Evolutionary conservation across 2,113 vertebrate species (phyloP).

Genomic region (Melanotaenia duboulayi): DNA sequence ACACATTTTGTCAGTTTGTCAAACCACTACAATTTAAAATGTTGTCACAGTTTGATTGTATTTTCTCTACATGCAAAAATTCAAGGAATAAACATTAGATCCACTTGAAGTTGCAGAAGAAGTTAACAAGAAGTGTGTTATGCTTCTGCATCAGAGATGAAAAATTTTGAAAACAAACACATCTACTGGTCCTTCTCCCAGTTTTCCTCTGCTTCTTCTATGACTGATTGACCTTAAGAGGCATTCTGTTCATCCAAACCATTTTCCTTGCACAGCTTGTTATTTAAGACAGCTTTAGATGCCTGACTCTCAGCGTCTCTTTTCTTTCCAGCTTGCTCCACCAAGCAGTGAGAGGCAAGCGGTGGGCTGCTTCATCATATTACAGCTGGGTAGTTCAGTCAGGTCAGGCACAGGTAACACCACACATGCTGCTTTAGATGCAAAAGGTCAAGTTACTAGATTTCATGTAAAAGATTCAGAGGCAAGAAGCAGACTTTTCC

Average conservation of each 20-base stretch:
- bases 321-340: constrained; percentile 52
- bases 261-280: constrained; percentile 59
- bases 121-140: constrained; percentile 10
- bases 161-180: constrained; percentile 28
- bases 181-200: constrained; percentile 27
- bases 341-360: constrained; percentile 47
- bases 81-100: neutral
- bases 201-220: neutral
- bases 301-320: constrained; percentile 60
- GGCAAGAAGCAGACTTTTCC: constrained; percentile 1
- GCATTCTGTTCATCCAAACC: constrained; percentile 20
- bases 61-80: too few relatives aligned
- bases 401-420: constrained; percentile 49
- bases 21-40: too few relatives aligned
- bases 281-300: constrained; percentile 67
- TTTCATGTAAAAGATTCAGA: constrained; percentile 12
- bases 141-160: neutral
- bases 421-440: neutral
- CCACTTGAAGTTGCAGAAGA: constrained; percentile 1
- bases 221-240: constrained; percentile 51
- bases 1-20: too few relatives aligned
- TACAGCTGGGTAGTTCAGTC: constrained; percentile 48
- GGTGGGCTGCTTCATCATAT: constrained; percentile 45
- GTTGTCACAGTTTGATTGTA: too few relatives aligned
- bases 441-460: neutral